Base-by-base conservation (phyloP, 2,113 vertebrate species). In the Capra hircus region DNA sequence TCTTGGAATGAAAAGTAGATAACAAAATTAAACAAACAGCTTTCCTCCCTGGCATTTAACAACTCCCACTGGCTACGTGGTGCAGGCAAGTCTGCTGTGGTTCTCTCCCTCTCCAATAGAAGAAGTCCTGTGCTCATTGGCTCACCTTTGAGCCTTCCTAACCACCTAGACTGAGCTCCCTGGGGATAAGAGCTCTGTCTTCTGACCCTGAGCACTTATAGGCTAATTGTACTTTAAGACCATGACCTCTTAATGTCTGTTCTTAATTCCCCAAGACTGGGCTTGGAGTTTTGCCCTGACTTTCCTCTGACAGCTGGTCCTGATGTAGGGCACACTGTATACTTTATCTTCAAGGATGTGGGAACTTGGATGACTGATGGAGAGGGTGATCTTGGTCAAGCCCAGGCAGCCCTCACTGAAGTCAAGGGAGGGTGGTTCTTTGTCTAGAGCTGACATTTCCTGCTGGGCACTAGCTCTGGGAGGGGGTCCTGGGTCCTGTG, bases 21-120 rank as follows among this genome's bases (percentile, higher is more conserved):
- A 90, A 96, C 45, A 96, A 67, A 96, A 97, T 82, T 94, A 94
- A 97, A 94, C 95, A 96, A 96, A 91, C 80, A 91, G 90, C 87
- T 74, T 83, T 45, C 33, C 92, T 50, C 6, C 50, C 52, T 62
- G 91, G 71, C 90, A 55, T 84, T 57, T 90, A 93, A 77, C 91
- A 88, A 64, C n/a, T 36, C 33, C 33, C 27, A n/a, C 77, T 48
- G 81, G 94, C 53, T 67, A n/a, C 27, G n/a, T n/a, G 87, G 86
- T 11, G 5, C 5, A 21, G 80, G 62, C 36, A 48, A 71, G 45
- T 88, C 48, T 91, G 43, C 52, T 27, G 21, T 6, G n/a, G 7
- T 53, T 87, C 30, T 81, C 33, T n/a, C 48, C 28, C 3, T 27
- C 21, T 74, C 25, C 2, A 55, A 52, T 4, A 55, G 59, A 84